Conservation (phyloP, 2,888 invertebrate genomes). For the Volucella bombylans region DNA sequence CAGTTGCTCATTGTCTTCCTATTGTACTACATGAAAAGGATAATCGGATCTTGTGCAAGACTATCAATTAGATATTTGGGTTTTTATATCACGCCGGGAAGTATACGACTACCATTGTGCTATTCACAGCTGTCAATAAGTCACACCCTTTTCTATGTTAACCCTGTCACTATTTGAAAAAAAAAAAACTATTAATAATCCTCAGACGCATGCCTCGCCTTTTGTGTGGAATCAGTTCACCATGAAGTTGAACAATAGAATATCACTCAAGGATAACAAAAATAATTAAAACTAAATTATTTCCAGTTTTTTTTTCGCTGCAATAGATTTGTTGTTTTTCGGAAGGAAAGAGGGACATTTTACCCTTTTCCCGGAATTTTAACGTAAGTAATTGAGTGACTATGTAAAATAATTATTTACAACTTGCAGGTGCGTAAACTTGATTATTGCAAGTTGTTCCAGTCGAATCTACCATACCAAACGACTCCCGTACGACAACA, state of each 20-base stretch:
- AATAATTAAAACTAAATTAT: background rate
- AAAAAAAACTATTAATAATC: constrained; percentile 4
- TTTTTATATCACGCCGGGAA: background rate
- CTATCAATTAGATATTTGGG: background rate
- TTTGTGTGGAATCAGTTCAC: constrained; percentile 16
- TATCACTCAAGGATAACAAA: background rate
- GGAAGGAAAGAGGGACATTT: background rate
- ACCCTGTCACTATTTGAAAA: background rate
- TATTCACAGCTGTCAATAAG: constrained; percentile 39
- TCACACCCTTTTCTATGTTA: constrained; percentile 22
- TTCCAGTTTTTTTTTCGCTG: background rate
- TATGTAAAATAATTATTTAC: too few species aligned
- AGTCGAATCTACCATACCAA: too few species aligned
- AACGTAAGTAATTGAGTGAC: background rate
- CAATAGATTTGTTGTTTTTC: background rate
- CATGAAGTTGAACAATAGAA: constrained; percentile 3
- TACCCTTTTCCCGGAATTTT: background rate
- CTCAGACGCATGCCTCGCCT: background rate
- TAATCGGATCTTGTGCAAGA: constrained; percentile 36
- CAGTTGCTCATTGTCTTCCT: constrained; percentile 11
- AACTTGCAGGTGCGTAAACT: too few species aligned
- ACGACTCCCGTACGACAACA: too few species aligned
- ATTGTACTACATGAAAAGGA: constrained; percentile 2
- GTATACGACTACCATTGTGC: background rate
- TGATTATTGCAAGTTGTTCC: too few species aligned